phyloP scores from a whole-genome alignment of 2,888 invertebrate genomes.

The Patella ulyssiponensis region DNA sequence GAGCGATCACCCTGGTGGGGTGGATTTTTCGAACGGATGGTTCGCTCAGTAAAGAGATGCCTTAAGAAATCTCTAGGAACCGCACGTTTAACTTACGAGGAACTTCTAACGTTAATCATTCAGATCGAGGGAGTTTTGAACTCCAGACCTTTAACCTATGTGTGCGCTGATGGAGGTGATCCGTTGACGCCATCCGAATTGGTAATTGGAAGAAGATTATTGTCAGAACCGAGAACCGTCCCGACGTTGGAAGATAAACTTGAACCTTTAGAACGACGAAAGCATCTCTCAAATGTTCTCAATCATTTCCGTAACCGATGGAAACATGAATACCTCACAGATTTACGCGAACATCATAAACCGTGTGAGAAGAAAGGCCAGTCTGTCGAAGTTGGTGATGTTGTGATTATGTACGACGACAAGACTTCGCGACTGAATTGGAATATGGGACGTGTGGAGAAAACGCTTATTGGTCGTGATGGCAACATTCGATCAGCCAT shows the following conservation, averaged over 20 bases:
- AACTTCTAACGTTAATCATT: neutral
- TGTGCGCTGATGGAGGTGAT: neutral
- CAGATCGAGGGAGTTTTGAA: neutral
- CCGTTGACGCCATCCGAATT: neutral
- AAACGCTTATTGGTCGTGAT: neutral
- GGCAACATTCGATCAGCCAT: neutral
- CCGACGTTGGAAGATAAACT: too few relatives aligned
- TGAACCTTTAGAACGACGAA: neutral
- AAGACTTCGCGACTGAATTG: neutral
- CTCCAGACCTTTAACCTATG: neutral
- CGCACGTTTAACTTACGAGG: neutral
- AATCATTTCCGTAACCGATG: neutral
- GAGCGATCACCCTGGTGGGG: neutral
- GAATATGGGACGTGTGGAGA: neutral
- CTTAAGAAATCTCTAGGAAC: neutral
- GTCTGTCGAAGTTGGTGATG: neutral
- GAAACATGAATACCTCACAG: neutral
- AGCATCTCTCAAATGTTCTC: neutral
- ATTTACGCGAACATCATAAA: neutral
- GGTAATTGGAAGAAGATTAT: neutral
- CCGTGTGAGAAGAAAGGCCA: neutral
- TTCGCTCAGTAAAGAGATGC: neutral
- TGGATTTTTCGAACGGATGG: too few relatives aligned
- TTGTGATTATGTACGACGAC: neutral
- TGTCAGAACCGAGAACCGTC: neutral